A percentile compares a stretch with the other conserved stretches of the same genome.
Conservation (phyloP, 2,113 vertebrate genomes). For the Phoenicopterus ruber region DNA sequence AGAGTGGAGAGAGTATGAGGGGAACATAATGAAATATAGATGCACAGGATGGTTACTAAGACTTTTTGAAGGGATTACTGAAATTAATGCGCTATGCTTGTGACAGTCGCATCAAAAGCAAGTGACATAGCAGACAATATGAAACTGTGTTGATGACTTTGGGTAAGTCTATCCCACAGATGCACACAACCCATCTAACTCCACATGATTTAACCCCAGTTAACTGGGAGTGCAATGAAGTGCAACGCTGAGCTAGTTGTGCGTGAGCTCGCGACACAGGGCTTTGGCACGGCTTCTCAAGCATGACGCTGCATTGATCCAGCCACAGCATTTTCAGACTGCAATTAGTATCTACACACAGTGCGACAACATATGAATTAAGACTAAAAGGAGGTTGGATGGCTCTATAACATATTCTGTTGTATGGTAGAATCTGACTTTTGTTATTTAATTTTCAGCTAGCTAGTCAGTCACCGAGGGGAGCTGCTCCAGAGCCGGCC, state of each 20-base stretch:
- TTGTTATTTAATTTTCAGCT: neutral
- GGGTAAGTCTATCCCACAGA: neutral
- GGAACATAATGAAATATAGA: neutral
- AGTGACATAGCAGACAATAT: neutral
- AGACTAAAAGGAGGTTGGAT: neutral
- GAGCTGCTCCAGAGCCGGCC: no score
- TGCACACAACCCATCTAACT: neutral
- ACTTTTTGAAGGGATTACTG: neutral
- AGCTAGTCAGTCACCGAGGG: no score
- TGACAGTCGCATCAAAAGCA: neutral
- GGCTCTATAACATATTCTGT: neutral
- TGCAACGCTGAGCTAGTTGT: neutral
- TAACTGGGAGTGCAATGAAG: neutral
- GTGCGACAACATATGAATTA: neutral
- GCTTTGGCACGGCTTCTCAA: neutral
- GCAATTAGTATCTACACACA: neutral
- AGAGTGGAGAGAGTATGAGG: neutral
- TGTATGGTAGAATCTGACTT: neutral
- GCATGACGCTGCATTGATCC: neutral
- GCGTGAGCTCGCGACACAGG: accelerated
- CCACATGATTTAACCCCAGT: neutral
- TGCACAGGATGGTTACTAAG: neutral
- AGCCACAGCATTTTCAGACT: neutral
- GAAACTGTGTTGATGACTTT: neutral
- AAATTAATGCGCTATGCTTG: neutral